Base-by-base conservation (phyloP, 2,113 vertebrate genomes). In the Carassius auratus region DNA sequence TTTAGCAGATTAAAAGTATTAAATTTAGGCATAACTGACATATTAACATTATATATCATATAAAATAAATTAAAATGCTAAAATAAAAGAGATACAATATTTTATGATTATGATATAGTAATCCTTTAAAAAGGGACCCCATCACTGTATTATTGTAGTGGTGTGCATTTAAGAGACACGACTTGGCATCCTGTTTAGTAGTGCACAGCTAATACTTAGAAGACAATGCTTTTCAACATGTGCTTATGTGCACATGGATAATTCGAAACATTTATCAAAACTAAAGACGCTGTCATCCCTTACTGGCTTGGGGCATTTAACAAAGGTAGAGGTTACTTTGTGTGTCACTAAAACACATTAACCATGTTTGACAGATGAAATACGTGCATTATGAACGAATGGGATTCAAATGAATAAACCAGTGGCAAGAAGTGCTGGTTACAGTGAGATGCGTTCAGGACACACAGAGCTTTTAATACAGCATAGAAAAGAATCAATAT, bases 401-500 rank as follows among this genome's bases (percentile, higher is more conserved):
- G 42, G 86, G 71, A 83, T 19, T 17, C 64, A 66, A 73, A 90
- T 89, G 64, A 88, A 89, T 89, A 77, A 86, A 87, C 42, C 84
- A 89, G 73, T 68, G 62, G 66, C 86, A 76, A 86, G 86, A 90
- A 81, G 84, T 55, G 19, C 71, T 78, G 64, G 71, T 79, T 88
- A 85, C 84, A 88, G 88, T 84, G 87, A 66, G 81, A 85, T 75
- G 85, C 84, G 62, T 61, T 45, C n/a, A 66, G 87, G 87, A 86
- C 81, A 81, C 33, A 13, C 57, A n/a, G 55, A 13, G 36, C 68
- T 84, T 87, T 87, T 89, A 73, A 89, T 90, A 52, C 62, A 80
- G 66, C 52, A 78, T 66, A n/a, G 79, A 87, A 81, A 33, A 64
- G 19, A 86, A 91, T 90, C 87, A 85, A 85, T 89, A 84, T 23